These are phyloP conservation scores for Acleris emargana DNA, from an alignment of 2,888 invertebrate species.

Conservation along the genomic window DNA sequence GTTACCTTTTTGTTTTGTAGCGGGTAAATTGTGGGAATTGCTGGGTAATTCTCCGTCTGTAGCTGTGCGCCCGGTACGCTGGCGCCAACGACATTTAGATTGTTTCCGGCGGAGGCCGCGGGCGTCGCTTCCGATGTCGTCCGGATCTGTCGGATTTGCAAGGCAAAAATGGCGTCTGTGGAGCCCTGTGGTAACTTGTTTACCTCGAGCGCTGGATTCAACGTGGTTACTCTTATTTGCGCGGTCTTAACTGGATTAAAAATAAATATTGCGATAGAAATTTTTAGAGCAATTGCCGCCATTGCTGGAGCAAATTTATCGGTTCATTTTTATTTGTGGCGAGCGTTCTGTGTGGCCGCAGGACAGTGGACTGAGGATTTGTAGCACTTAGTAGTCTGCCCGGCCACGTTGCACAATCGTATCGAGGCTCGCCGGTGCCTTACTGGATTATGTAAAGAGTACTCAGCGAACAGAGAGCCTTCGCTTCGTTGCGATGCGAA, in stretches of 20 bases:
- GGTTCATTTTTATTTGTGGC: slow-evolving; percentile 43
- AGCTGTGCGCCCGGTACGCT: slow-evolving; percentile 47
- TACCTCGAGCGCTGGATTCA: slow-evolving; percentile 50
- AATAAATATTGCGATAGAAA: slow-evolving; percentile 53
- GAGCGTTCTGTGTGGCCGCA: slow-evolving; percentile 43
- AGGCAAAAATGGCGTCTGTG: slow-evolving; percentile 56
- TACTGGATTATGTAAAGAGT: slow-evolving; percentile 69
- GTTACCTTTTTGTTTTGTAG: slow-evolving; percentile 51
- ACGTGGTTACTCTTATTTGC: slow-evolving; percentile 51
- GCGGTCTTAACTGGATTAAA: slow-evolving; percentile 54
- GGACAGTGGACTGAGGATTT: slow-evolving; percentile 73
- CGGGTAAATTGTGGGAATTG: slow-evolving; percentile 68
- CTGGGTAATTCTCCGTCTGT: slow-evolving; percentile 67
- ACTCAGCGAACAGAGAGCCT: slow-evolving; percentile 36
- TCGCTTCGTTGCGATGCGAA: neutral
- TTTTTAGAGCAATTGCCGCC: slow-evolving; percentile 55
- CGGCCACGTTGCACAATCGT: slow-evolving; percentile 71
- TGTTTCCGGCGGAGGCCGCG: slow-evolving; percentile 70
- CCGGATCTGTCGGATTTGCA: slow-evolving; percentile 66
- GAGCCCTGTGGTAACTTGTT: slow-evolving; percentile 53
- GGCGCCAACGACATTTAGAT: slow-evolving; percentile 66
- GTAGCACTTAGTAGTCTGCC: slow-evolving; percentile 82
- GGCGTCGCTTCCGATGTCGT: slow-evolving; percentile 69
- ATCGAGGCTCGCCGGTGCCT: slow-evolving; percentile 63
- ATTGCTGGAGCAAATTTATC: slow-evolving; percentile 46